phyloP scores from a whole-genome alignment of 2,113 vertebrate species.

The Origma solitaria region DNA sequence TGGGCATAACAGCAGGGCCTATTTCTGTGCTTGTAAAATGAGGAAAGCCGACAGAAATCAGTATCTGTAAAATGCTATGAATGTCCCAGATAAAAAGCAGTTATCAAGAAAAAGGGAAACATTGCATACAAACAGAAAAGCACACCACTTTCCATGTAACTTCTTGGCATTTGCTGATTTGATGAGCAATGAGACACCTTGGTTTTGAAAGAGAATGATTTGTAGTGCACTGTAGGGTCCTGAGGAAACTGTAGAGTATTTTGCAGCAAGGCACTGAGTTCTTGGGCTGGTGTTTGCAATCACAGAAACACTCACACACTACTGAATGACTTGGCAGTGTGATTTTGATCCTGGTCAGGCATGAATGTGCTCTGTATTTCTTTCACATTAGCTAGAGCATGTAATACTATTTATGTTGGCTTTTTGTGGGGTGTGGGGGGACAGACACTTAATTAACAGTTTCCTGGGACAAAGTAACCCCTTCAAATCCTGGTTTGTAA shows the following conservation, averaged over 20 bases:
- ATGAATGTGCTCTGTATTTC: not conserved
- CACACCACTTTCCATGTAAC: not conserved
- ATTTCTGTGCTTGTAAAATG: not conserved
- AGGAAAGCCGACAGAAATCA: not conserved
- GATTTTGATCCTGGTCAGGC: not conserved
- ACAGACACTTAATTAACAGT: conserved; percentile 1
- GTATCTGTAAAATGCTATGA: not conserved
- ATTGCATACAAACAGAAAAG: not conserved
- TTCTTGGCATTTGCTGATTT: not conserved
- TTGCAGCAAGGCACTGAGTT: not conserved
- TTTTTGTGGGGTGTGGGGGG: conserved; percentile 24
- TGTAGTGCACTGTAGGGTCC: not conserved
- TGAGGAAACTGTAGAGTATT: not conserved
- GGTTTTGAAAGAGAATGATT: not conserved
- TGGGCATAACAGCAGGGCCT: not conserved
- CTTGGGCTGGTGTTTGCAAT: not conserved
- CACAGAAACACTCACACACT: not conserved
- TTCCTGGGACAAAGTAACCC: conserved; percentile 25
- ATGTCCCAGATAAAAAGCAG: not conserved
- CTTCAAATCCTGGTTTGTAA: not conserved
- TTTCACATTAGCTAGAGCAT: not conserved
- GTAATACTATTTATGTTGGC: conserved; percentile 38
- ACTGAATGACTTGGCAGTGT: not conserved
- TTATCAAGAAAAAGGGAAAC: not conserved
- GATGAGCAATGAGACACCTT: not conserved